Percentiles rank a stretch among this genome's conserved stretches.
Evolutionary conservation across 2,797 vertebrate genomes (phyloP).

Genomic region (Rachycentron canadum): DNA sequence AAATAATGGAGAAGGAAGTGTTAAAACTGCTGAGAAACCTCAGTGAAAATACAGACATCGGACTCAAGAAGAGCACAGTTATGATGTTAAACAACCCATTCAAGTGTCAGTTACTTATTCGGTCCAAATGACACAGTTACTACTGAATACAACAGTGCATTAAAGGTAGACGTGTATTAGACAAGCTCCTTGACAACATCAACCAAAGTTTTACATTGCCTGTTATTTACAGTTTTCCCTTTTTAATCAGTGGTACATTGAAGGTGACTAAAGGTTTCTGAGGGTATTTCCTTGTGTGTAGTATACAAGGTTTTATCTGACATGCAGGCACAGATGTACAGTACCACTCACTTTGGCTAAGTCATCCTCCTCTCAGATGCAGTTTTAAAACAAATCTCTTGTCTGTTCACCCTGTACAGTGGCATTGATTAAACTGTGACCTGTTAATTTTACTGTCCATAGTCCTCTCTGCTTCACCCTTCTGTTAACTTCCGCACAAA

Average conservation of each 20-base stretch:
- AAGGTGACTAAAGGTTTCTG: slow-evolving; percentile 44
- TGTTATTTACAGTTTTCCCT: slow-evolving; percentile 59
- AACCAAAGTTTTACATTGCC: slow-evolving; percentile 24
- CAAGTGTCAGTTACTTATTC: slow-evolving; percentile 40
- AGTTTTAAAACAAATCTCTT: slow-evolving; percentile 23
- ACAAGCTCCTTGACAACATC: slow-evolving; percentile 41
- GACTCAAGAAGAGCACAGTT: slow-evolving; percentile 12
- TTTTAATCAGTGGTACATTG: slow-evolving; percentile 53
- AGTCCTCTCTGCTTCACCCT: slow-evolving; percentile 35
- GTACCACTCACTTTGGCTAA: slow-evolving; percentile 21
- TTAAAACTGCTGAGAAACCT: slow-evolving; percentile 28
- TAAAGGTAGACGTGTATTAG: slow-evolving; percentile 57
- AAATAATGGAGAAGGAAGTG: slow-evolving; percentile 25
- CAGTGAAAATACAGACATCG: slow-evolving; percentile 30
- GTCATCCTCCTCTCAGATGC: slow-evolving; percentile 29
- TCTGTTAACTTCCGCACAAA: slow-evolving; percentile 26
- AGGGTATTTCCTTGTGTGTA: slow-evolving; percentile 23
- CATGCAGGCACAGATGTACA: slow-evolving; percentile 40
- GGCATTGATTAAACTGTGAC: slow-evolving; percentile 53
- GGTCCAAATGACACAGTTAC: slow-evolving; percentile 46
- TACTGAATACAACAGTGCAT: slow-evolving; percentile 58
- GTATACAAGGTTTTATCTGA: slow-evolving; percentile 15
- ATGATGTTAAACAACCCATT: slow-evolving; percentile 52
- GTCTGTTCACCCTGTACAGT: slow-evolving; percentile 37
- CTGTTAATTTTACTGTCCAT: slow-evolving; percentile 64